phyloP scores from a whole-genome alignment of 2,888 invertebrate species.

The Arctia plantaginis region DNA sequence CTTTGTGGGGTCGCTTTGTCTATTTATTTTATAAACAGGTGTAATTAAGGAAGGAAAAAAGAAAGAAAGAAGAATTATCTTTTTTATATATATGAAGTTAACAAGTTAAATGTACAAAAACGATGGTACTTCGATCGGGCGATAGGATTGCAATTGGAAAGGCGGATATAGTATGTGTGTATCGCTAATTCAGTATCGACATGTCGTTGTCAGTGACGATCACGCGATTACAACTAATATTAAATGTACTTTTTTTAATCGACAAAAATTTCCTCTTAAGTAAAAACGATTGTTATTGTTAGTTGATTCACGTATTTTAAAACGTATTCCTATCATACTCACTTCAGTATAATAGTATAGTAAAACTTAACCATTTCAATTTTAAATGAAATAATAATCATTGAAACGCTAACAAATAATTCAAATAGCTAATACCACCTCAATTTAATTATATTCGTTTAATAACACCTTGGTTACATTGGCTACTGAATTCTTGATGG shows the following conservation, averaged over 20 bases:
- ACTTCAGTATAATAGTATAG: not conserved
- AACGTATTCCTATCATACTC: too few relatives aligned
- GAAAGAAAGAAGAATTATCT: not conserved
- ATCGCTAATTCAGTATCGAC: too few relatives aligned
- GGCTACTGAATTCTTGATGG: constrained; percentile 34
- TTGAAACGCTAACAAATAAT: not conserved
- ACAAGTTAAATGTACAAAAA: not conserved
- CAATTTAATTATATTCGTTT: constrained; percentile 8
- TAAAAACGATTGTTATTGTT: too few relatives aligned
- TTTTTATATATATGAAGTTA: not conserved
- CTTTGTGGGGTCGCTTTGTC: not conserved
- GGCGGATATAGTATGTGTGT: too few relatives aligned
- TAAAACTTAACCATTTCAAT: not conserved
- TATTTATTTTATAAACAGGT: not conserved
- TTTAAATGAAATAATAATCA: constrained; percentile 5
- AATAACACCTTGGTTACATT: constrained; percentile 21
- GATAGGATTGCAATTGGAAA: too few relatives aligned
- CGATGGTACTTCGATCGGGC: not conserved
- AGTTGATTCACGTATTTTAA: too few relatives aligned
- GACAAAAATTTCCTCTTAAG: too few relatives aligned
- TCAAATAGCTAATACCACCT: not conserved
- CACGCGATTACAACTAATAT: too few relatives aligned
- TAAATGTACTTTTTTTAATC: too few relatives aligned
- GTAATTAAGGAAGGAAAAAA: not conserved
- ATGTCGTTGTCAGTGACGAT: too few relatives aligned